Evolutionary conservation across 2,888 invertebrate species (phyloP), one percentile per base, ranked within the genome.

Genomic region (Drosophila limbata): DNA sequence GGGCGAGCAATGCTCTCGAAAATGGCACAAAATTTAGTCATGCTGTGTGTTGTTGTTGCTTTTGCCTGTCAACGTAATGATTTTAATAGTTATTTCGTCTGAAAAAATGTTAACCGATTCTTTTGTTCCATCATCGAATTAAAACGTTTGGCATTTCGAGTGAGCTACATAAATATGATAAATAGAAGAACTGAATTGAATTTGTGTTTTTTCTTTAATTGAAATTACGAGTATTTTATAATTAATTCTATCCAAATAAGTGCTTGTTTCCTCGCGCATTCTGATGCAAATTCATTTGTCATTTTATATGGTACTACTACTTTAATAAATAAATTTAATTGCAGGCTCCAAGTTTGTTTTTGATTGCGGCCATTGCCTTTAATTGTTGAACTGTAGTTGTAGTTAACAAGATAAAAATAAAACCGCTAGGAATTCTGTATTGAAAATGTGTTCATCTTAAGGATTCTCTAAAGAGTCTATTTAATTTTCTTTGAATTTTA

Each of bases 1-100:
- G 55, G 67, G 75, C 81, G 82, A 82, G 59, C 81, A 66, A 79
- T 81, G 82, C 82, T 84, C 82, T 84, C 79, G 17, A 79, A 80
- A 84, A 74, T 84, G 70, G 74, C 77, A 82, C 72, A 67, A 80
- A 79, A 68, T 73, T 67, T 68, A 81, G 69, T 84, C 81, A 75
- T 72, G 68, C 50, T 70, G 45, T 60, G 15, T 61, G 40, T 45
- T 57, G 35, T 52, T 56, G 25, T 39, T 50, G 48, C 59, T 69
- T 67, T 61, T 51, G 53, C 64, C 65, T 66, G 70, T 69, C 77
- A 81, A 77, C 83, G 81, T 76, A 77, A 82, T 65, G 66, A 82
- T 50, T 74, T 77, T 71, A 68, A 75, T 77, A 64, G 75, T 64
- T 48, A 45, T 45, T 65, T 65, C 35, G 52, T 21, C 47, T 57